Evolutionary conservation across 1,140 invertebrate genomes (phyloP).

Genomic region (Papilio polytes): DNA sequence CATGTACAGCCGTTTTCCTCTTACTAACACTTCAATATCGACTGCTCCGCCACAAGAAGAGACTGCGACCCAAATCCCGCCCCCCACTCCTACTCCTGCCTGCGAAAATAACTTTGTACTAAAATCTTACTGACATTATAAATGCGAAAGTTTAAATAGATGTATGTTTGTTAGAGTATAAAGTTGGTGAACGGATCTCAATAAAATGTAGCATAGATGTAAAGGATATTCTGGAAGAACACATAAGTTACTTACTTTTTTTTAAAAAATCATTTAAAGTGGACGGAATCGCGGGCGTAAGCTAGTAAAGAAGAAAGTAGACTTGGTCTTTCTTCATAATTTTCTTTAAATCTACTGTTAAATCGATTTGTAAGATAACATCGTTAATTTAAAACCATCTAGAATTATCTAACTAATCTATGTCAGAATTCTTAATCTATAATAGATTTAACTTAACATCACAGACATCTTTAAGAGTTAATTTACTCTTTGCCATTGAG

Average conservation of each 20-base stretch:
- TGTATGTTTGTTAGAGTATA: too few species aligned
- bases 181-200: too few species aligned
- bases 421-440: background rate
- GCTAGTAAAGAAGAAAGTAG: background rate
- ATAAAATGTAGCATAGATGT: too few species aligned
- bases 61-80: slow-evolving; percentile 66
- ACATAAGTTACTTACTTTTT: too few species aligned
- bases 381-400: too few species aligned
- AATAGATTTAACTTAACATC: background rate
- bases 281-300: too few species aligned
- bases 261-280: too few species aligned
- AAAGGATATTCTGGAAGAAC: too few species aligned
- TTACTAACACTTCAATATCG: slow-evolving; percentile 70
- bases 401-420: background rate
- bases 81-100: slow-evolving; percentile 56
- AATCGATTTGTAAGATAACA: too few species aligned
- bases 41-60: slow-evolving; percentile 71
- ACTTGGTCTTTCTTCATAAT: background rate
- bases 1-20: slow-evolving; percentile 65
- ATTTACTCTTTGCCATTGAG: background rate
- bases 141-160: too few species aligned
- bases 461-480: background rate
- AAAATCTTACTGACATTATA: too few species aligned
- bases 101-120: slow-evolving; percentile 41
- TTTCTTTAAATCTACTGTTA: background rate